Evolutionary conservation across 2,113 vertebrate species (phyloP).

Genomic region (Charadrius vociferus): DNA sequence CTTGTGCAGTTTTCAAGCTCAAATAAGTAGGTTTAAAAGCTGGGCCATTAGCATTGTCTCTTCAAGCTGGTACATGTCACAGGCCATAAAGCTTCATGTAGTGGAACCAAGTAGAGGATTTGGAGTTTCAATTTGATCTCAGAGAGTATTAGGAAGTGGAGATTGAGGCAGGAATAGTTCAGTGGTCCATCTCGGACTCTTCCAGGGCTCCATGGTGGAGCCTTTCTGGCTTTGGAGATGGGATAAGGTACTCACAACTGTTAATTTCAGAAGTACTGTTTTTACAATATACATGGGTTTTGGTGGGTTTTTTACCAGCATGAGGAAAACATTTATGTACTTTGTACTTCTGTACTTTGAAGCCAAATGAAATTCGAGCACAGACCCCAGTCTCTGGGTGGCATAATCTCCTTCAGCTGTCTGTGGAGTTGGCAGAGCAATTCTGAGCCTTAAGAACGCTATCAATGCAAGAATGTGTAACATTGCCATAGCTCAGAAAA

Average conservation of each 20-base stretch:
- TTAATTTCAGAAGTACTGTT: background rate
- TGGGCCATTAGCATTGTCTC: background rate
- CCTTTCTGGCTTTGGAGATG: background rate
- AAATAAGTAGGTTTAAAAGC: background rate
- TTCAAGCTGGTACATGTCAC: background rate
- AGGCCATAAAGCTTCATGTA: background rate
- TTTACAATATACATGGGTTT: background rate
- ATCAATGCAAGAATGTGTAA: background rate
- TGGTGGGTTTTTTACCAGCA: background rate
- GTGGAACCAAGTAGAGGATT: background rate
- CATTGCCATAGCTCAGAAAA: background rate
- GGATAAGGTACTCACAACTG: background rate
- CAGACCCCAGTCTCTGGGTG: background rate
- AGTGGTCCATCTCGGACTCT: background rate
- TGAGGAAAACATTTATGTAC: background rate
- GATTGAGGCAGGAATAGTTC: background rate
- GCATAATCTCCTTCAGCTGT: background rate
- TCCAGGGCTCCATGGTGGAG: rapidly evolving
- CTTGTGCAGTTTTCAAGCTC: background rate
- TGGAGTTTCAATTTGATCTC: background rate
- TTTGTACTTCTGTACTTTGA: background rate
- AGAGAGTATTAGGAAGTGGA: background rate
- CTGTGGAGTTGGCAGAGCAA: background rate
- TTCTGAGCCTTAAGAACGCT: background rate
- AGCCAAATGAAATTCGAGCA: background rate